Percentiles rank a stretch among this genome's conserved stretches.
Evolutionary conservation across 2,888 invertebrate genomes (phyloP).

Genomic region (Heliconius hortense): DNA sequence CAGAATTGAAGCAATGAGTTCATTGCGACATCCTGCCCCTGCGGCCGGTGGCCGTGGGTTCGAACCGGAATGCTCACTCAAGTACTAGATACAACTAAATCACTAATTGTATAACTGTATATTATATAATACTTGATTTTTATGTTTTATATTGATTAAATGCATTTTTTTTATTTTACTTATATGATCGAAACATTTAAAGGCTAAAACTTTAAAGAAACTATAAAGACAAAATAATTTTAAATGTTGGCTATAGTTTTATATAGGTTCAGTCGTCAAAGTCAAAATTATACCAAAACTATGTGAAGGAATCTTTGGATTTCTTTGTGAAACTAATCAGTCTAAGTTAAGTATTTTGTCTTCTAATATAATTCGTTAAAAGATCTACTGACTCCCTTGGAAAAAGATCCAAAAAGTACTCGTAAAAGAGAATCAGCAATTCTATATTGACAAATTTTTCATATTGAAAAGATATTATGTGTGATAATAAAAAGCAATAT

Average conservation of each 20-base stretch:
- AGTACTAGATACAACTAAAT: conserved; percentile 14
- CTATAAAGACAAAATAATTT: neutral
- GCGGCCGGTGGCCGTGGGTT: conserved; percentile 41
- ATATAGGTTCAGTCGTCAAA: neutral
- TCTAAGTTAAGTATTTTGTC: neutral
- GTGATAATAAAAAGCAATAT: too few relatives aligned
- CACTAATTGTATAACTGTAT: neutral
- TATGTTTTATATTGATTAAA: neutral
- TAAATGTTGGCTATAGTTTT: neutral
- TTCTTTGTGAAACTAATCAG: too few relatives aligned
- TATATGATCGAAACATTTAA: too few relatives aligned
- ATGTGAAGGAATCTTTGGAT: too few relatives aligned
- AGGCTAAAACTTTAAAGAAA: neutral
- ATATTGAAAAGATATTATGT: neutral
- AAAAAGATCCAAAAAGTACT: neutral
- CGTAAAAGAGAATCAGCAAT: too few relatives aligned
- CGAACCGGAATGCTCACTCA: conserved; percentile 35
- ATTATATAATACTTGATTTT: conserved; percentile 6
- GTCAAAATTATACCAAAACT: too few relatives aligned
- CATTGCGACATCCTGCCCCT: conserved; percentile 48
- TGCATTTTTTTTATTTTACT: too few relatives aligned
- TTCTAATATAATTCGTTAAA: neutral
- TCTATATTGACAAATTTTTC: too few relatives aligned
- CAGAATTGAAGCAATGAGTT: conserved; percentile 51
- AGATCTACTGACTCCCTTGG: neutral